These are phyloP conservation scores for Crambe crambe DNA, from an alignment of 37 sponge, comb jelly and placozoan species.

Conservation along the genomic window DNA sequence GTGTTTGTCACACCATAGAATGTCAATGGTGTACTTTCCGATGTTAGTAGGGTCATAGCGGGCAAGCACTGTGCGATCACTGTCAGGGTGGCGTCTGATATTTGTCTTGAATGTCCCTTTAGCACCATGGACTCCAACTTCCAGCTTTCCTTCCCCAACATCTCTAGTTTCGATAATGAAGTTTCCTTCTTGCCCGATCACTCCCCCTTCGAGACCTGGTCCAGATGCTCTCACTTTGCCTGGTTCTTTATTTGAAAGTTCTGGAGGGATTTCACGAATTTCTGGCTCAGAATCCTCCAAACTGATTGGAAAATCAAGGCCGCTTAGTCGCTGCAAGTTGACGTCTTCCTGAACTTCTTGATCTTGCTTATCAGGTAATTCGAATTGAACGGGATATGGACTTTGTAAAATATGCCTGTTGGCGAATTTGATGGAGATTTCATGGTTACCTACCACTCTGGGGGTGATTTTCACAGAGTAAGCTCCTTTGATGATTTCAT, in stretches of 20 bases:
- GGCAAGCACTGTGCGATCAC: slow-evolving; percentile 58
- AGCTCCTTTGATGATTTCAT: neutral
- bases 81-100: slow-evolving; percentile 54
- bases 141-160: slow-evolving; percentile 64
- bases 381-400: slow-evolving; percentile 59
- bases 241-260: slow-evolving; percentile 10
- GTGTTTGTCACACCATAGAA: slow-evolving; percentile 65
- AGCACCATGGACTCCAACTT: slow-evolving; percentile 66
- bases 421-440: slow-evolving; percentile 28
- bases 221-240: slow-evolving; percentile 63
- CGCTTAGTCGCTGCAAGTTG: neutral
- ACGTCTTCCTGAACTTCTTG: neutral
- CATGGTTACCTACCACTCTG: slow-evolving; percentile 26
- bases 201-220: slow-evolving; percentile 54
- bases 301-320: neutral
- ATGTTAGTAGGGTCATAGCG: slow-evolving; percentile 63
- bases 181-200: slow-evolving; percentile 70
- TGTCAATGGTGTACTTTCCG: slow-evolving; percentile 68
- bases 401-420: slow-evolving; percentile 47
- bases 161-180: slow-evolving; percentile 62
- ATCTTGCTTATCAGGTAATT: neutral
- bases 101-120: slow-evolving; percentile 73
- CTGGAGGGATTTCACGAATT: neutral
- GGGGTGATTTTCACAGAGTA: slow-evolving; percentile 42
- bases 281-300: neutral